These are phyloP conservation scores for Xestia rhomboidea DNA, from an alignment of 2,888 invertebrate genomes.

Conservation along the genomic window DNA sequence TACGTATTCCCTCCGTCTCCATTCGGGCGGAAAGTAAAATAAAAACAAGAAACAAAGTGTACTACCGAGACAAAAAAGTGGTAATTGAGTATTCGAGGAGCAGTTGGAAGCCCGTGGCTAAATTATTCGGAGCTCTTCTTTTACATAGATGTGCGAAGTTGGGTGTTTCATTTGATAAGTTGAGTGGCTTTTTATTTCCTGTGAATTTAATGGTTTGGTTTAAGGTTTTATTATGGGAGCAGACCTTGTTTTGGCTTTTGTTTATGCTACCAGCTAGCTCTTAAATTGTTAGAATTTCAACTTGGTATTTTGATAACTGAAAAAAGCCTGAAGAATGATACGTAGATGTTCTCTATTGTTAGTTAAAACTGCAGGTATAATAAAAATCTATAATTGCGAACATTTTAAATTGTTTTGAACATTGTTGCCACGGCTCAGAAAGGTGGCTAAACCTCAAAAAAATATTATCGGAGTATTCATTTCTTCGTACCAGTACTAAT, in stretches of 20 bases:
- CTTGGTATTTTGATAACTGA: neutral
- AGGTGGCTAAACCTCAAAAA: neutral
- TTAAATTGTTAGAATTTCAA: neutral
- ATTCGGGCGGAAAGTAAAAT: constrained; percentile 68
- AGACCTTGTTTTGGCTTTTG: neutral
- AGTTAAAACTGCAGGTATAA: neutral
- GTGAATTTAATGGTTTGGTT: constrained; percentile 45
- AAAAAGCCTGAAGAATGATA: neutral
- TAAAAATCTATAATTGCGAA: too few relatives aligned
- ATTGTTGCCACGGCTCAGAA: neutral
- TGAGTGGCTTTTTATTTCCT: constrained; percentile 60
- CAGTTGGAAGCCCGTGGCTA: constrained; percentile 77
- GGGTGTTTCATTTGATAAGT: constrained; percentile 64
- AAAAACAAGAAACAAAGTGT: constrained; percentile 74
- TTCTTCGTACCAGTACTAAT: neutral
- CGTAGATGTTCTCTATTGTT: neutral
- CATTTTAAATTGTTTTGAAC: too few relatives aligned
- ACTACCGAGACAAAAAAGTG: constrained; percentile 80
- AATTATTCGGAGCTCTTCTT: constrained; percentile 77
- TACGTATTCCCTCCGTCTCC: constrained; percentile 62
- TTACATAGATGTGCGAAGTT: constrained; percentile 72
- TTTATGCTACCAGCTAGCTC: neutral
- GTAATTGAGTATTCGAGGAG: constrained; percentile 84
- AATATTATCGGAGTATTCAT: neutral
- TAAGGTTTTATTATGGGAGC: neutral